Conservation (phyloP, 2,888 invertebrate genomes). For the Zaprionus obscuricornis region DNA sequence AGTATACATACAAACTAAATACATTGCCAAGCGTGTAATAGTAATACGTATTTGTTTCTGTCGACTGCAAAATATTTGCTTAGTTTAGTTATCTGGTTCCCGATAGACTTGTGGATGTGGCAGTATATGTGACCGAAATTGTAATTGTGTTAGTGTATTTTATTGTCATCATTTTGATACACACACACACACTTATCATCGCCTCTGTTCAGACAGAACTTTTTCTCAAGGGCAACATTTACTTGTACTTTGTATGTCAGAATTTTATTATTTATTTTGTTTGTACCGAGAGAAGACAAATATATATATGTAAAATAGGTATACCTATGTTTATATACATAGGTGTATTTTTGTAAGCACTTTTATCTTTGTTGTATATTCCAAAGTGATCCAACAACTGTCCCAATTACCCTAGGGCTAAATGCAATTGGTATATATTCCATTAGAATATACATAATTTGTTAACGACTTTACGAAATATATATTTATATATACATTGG, state of each 20-base stretch:
- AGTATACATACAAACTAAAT: conserved; percentile 46
- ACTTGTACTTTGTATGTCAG: conserved; percentile 59
- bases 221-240: conserved; percentile 76
- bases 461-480: no score
- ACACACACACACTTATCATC: conserved; percentile 38
- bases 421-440: no score
- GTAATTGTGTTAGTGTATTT: conserved; percentile 80
- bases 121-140: conserved; percentile 56
- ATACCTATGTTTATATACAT: no score
- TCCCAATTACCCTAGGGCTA: no score
- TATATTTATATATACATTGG: no score
- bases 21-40: conserved; percentile 44
- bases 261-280: conserved; percentile 78
- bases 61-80: conserved; percentile 74
- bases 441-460: no score
- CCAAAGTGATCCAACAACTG: no score
- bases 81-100: conserved; percentile 58
- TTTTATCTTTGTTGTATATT: no score
- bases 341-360: no score
- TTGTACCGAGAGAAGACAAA: conserved; percentile 53
- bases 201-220: conserved; percentile 35
- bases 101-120: conserved; percentile 24
- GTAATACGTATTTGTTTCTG: conserved; percentile 76
- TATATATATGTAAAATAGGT: conserved; percentile 7
- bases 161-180: conserved; percentile 76